Evolutionary conservation across 2,113 vertebrate genomes (phyloP).

Genomic region (Thermophis baileyi): DNA sequence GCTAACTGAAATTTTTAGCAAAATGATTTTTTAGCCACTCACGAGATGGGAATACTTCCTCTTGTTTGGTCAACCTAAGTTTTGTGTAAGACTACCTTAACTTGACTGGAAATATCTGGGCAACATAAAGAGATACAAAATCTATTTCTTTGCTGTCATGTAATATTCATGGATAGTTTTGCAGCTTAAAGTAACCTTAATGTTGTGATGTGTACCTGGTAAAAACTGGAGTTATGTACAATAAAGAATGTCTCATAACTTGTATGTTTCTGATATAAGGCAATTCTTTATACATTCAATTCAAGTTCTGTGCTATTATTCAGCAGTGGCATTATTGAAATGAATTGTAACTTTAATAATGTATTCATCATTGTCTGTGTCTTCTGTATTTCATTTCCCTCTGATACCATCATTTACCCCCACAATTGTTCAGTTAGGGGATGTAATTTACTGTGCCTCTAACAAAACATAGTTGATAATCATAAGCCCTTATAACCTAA

Average conservation of each 20-base stretch:
- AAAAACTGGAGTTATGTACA: background rate
- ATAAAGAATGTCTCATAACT: background rate
- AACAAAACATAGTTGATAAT: background rate
- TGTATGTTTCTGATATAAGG: background rate
- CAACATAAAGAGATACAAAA: background rate
- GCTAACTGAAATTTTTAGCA: background rate
- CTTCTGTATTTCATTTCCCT: background rate
- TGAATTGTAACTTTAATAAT: background rate
- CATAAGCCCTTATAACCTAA: background rate
- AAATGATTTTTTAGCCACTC: background rate
- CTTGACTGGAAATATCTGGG: background rate
- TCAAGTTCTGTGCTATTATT: background rate
- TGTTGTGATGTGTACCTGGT: background rate
- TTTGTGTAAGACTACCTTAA: background rate
- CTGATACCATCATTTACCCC: background rate
- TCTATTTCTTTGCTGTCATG: background rate
- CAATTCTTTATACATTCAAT: background rate
- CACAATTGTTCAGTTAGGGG: background rate
- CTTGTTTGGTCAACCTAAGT: background rate
- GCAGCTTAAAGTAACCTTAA: background rate
- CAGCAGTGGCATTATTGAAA: background rate
- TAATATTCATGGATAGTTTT: background rate
- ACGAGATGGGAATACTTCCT: background rate
- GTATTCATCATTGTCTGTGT: background rate
- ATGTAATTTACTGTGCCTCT: background rate